Conservation (phyloP, 1,140 invertebrate genomes). For the Drosophila insularis region DNA sequence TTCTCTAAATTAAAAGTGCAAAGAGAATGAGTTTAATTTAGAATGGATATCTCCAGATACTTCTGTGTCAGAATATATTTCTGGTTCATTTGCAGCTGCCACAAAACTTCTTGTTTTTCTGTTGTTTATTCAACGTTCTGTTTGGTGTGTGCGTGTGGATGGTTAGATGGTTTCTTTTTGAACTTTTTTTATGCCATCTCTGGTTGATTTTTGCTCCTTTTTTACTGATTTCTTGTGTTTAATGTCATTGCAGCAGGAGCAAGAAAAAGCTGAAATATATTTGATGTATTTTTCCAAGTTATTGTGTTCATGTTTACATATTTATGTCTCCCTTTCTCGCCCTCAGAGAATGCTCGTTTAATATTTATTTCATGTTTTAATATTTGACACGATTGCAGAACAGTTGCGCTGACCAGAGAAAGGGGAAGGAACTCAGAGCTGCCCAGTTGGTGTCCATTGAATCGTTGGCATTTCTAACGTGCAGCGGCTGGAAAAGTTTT, state of each 20-base stretch:
- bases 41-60: too few species aligned
- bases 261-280: slow-evolving; percentile 39
- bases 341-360: slow-evolving; percentile 54
- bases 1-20: too few species aligned
- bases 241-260: slow-evolving; percentile 30
- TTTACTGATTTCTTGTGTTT: slow-evolving; percentile 44
- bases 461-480: slow-evolving; percentile 44
- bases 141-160: not conserved
- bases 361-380: slow-evolving; percentile 81
- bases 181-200: not conserved
- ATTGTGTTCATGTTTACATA: slow-evolving; percentile 70
- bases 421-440: not conserved
- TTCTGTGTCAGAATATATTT: too few species aligned
- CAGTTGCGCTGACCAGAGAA: slow-evolving; percentile 47
- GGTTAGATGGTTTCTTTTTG: not conserved
- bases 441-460: slow-evolving; percentile 34
- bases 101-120: not conserved
- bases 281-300: slow-evolving; percentile 70
- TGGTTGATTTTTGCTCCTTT: not conserved
- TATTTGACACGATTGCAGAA: slow-evolving; percentile 78
- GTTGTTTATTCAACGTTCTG: not conserved
- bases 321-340: slow-evolving; percentile 33
- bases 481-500: slow-evolving; percentile 50
- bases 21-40: too few species aligned
- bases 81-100: not conserved